These are phyloP conservation scores for Labroides dimidiatus DNA, from an alignment of 2,797 vertebrate species.

Conservation along the genomic window DNA sequence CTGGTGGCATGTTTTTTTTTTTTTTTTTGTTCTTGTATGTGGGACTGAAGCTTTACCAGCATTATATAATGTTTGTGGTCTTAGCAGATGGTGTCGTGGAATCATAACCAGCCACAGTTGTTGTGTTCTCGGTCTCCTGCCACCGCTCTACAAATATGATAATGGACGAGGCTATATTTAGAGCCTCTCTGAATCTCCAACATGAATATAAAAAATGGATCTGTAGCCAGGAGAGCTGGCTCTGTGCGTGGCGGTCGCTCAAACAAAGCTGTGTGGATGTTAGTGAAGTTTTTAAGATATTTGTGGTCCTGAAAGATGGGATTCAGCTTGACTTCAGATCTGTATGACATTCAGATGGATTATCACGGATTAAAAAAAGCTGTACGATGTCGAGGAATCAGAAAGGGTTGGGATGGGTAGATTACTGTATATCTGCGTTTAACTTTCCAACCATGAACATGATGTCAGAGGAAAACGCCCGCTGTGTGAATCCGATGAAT, in stretches of 20 bases:
- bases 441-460: neutral
- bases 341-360: neutral
- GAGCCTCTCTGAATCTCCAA: constrained; percentile 42
- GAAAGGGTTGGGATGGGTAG: neutral
- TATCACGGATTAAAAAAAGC: neutral
- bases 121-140: constrained; percentile 53
- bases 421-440: neutral
- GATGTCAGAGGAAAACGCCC: constrained; percentile 1
- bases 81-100: constrained; percentile 67
- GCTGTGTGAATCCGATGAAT: constrained; percentile 8
- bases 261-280: neutral
- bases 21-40: constrained; percentile 29
- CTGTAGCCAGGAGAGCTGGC: neutral
- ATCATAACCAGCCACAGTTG: constrained; percentile 55
- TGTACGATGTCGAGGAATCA: neutral
- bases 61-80: constrained; percentile 71
- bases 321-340: neutral
- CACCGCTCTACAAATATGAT: constrained; percentile 59
- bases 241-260: neutral
- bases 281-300: neutral
- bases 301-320: too few species aligned
- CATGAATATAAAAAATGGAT: constrained; percentile 25
- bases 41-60: constrained; percentile 59
- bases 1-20: constrained; percentile 29
- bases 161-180: constrained; percentile 60